Evolutionary conservation across 2,888 invertebrate genomes (phyloP), one percentile per base, ranked within the genome.

Genomic region (Drosophila macrospina): DNA sequence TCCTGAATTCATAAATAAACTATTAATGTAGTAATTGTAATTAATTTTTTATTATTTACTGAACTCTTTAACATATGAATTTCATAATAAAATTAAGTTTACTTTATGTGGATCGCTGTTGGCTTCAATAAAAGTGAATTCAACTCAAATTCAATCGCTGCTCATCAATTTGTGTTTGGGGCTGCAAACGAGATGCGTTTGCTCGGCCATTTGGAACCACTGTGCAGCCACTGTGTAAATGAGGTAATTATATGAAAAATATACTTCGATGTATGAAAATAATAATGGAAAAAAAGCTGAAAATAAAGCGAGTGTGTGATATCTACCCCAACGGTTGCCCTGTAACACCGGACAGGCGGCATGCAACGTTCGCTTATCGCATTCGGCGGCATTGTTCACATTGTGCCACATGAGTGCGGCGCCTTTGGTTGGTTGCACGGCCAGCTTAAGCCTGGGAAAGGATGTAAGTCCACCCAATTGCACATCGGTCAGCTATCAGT

Each of bases 291-390:
- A n/a, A n/a, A n/a, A n/a, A n/a, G n/a, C n/a, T n/a, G n/a, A n/a
- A n/a, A n/a, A n/a, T n/a, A n/a, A n/a, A n/a, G n/a, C n/a, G 2
- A 28, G 5, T 16, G 30, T 16, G 37, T 26, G 37, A 7, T 15
- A 39, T 55, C 36, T 60, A 78, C 76, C 60, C 69, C 73, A 76
- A 4, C 61, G 76, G 4, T 41, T 57, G 47, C 81, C 81, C 37
- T 69, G 65, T 2, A 80, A 56, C 10, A 59, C 50, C 0, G 80
- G 80, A n/a, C 80, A 78, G 32, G 65, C 68, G 26, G 63, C 74
- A 54, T 66, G 78, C 41, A 66, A 13, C 15, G 51, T 32, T 1
- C 66, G 63, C 5, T 13, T 7, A 52, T 80, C 75, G 50, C 69
- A 69, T 0, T 65, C 47, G 8, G 45, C 65, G 0, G 34, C 41